Evolutionary conservation across 2,797 vertebrate species (phyloP), one percentile per base, ranked within the genome.

Genomic region (Manis pentadactyla): DNA sequence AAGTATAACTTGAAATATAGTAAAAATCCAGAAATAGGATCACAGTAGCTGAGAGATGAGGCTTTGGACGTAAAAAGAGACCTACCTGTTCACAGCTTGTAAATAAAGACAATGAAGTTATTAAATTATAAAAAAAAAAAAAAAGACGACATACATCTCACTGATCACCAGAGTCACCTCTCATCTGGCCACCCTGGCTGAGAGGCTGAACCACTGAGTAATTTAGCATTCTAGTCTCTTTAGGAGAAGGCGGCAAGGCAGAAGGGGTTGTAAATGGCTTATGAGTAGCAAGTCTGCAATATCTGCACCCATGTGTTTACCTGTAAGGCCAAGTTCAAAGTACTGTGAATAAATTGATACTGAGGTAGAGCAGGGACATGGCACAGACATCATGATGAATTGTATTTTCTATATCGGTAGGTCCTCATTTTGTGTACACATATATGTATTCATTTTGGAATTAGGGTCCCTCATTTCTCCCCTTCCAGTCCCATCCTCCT

Each of bases 281-380:
- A 59, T 57, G 21, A 23, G 61, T 81, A 63, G 25, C 31, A 18
- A 74, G 27, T 51, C 37, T 25, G 46, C 2, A 51, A 19, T 87
- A 66, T 34, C 9, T n/a, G 13, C 37, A 34, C 7, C 51, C 51
- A 0, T 61, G 46, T 68, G 31, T 68, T 96, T 90, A 91, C 29
- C 12, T 92, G 23, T 91, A 74, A 81, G 29, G 92, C 53, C 7
- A 86, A 88, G 17, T 75, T 89, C 21, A 95, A 96, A 92, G 69
- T 39, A n/a, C 49, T 89, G 89, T 7, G 10, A 71, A 92, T 92
- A 29, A 88, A 81, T 42, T 7, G 8, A 63, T 57, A 81, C 42
- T 9, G 42, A 42, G 42, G 42, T 42, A 42, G 42, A 42, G 42
- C 42, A 8, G 8, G 42, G 5, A 8, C 42, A 42, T 15, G 66